Base-by-base conservation (phyloP, 2,113 vertebrate genomes). In the Epinephelus moara region DNA sequence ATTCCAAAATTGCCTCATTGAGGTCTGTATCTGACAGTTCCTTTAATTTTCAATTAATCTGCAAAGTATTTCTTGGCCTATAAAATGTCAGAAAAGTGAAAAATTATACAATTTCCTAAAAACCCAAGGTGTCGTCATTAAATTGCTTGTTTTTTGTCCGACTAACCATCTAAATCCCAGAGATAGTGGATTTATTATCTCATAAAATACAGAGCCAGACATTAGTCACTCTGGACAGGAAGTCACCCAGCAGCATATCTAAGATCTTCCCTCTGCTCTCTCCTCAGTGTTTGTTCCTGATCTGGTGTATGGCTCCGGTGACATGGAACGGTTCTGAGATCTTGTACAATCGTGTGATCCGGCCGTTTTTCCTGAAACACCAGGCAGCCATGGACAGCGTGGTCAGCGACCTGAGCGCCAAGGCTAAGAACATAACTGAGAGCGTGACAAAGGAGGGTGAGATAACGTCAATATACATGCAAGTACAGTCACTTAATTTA, bases 251-350 rank as follows among this genome's bases (percentile, higher is more conserved):
- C 19, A 47, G 27, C 33, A 2, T 4, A 27, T 55, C 53, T 64
- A 2, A 76, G 1, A n/a, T 66, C 40, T 82, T 50, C 27, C 15
- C 14, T 42, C 52, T 62, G n/a, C 40, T 82, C 17, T 75, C 78
- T 1, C 73, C 49, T 10, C 95, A 99, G 98, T 99, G 98, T 89
- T n/a, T 96, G 85, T 99, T 99, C 96, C 95, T 99, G 94, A 64
- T 99, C 53, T 99, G 97, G 97, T 99, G 98, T 89, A 99, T 99
- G 98, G 95, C 94, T 7, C 98, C 98, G 0, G 90, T 97, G n/a
- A 89, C 95, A 0, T 99, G 97, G 97, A 99, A 99, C 0, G 98
- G 98, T 21, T 97, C 98, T 0, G 96, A 95, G 25, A 12, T 97
- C n/a, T 75, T 99, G 59, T 99, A 99, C 87, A 94, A 49, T 0